These are phyloP conservation scores for Meloidogyne hapla DNA, from an alignment of 1,140 invertebrate species.

Conservation along the genomic window DNA sequence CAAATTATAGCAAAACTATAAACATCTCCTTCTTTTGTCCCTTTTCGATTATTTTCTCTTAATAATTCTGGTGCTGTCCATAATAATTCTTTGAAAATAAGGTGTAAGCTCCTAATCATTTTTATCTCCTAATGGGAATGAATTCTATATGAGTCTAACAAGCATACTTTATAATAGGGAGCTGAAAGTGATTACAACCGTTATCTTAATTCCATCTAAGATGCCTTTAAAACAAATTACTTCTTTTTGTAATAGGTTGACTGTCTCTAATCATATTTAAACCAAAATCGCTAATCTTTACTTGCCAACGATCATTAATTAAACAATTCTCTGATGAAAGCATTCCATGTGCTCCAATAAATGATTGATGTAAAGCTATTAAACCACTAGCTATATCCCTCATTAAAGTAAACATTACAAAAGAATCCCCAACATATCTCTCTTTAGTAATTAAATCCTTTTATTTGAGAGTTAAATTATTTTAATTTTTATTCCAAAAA, in stretches of 20 bases:
- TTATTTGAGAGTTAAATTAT: constrained; percentile 67
- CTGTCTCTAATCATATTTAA: constrained; percentile 10
- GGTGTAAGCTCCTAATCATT: no score
- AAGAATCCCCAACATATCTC: constrained; percentile 90
- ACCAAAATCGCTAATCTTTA: constrained; percentile 14
- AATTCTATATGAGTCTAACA: no score
- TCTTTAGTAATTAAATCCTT: constrained; percentile 84
- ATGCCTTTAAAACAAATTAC: neutral
- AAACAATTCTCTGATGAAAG: constrained; percentile 2
- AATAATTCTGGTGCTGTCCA: constrained; percentile 18
- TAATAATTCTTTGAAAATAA: neutral
- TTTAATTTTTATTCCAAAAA: constrained; percentile 81
- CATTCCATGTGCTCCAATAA: constrained; percentile 3
- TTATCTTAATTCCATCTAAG: no score
- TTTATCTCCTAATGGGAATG: no score
- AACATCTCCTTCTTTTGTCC: constrained; percentile 44
- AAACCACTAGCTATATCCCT: constrained; percentile 79
- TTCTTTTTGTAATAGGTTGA: constrained; percentile 5
- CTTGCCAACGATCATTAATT: constrained; percentile 23
- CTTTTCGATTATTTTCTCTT: constrained; percentile 1
- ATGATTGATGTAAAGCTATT: constrained; percentile 1
- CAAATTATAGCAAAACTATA: constrained; percentile 61
- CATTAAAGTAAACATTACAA: constrained; percentile 83
- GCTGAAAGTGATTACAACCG: no score
- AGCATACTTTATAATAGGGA: no score